Base-by-base conservation (phyloP, 1,140 invertebrate genomes). In the Globodera rostochiensis region DNA sequence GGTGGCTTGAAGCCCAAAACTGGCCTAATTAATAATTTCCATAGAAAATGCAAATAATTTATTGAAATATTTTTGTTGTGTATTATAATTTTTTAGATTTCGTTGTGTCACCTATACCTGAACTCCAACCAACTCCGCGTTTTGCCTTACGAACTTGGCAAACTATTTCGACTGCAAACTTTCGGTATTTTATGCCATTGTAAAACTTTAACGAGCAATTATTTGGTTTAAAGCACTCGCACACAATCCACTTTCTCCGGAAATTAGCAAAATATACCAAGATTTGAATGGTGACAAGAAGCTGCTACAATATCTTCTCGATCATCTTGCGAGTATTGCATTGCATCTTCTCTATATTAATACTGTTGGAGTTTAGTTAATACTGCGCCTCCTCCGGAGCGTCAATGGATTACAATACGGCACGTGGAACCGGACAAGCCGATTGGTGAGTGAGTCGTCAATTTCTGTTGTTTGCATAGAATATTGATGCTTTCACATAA, bases 81-180 rank as follows among this genome's bases (percentile, higher is more conserved):
- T 19, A 5, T n/a, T 80, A 11, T 75, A 66, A 25, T 45, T 71
- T 74, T 74, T 82, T 3, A 83, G 76, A 74, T 85, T 81, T 89
- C 93, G 98, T 85, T 94, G 95, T 91, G 82, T n/a, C 96, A 98
- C 91, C 92, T 99, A 84, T 93, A 96, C 86, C 92, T 98, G 77
- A 95, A 95, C 91, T 94, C 98, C 91, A 99, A 99, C 92, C 94
- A 94, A 89, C 92, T 99, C 83, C 93, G 96, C 74, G 93, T 94
- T 83, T 92, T 99, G 87, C 97, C 97, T 4, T 98, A 95, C 91
- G 96, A 98, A 91, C 92, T 99, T 86, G 97, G 97, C 84, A 97
- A 97, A 91, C 93, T 99, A 83, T 99, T 98, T 91, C 95, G 98
- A 91, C 92, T 99, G 84, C 94, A 96, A 91, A 91, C 88, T 74